Evolutionary conservation across 2,888 invertebrate genomes (phyloP).

Genomic region (Cataglyphis livida): DNA sequence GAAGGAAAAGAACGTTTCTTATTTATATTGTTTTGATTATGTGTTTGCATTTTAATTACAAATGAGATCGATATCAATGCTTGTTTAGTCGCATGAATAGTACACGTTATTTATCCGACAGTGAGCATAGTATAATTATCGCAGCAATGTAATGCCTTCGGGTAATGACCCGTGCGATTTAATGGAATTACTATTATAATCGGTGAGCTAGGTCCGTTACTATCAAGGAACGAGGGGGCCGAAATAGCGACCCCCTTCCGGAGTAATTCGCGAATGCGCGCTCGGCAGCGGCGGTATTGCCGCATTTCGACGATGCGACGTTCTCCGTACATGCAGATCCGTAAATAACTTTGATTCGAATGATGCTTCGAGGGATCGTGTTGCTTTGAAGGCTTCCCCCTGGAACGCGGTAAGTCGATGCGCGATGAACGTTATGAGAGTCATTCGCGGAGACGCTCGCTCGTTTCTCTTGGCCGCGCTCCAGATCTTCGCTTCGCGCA

Average conservation of each 20-base stretch:
- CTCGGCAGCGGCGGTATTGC: constrained; percentile 20
- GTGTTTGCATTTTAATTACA: neutral
- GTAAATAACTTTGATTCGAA: constrained; percentile 63
- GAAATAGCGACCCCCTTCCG: constrained; percentile 22
- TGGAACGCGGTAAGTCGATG: constrained; percentile 51
- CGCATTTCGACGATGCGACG: constrained; percentile 40
- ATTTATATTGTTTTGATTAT: neutral
- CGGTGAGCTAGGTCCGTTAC: constrained; percentile 39
- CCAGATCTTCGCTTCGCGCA: constrained; percentile 54
- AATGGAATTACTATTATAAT: constrained; percentile 55
- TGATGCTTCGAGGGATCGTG: constrained; percentile 40
- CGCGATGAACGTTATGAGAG: constrained; percentile 50
- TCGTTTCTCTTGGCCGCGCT: constrained; percentile 54
- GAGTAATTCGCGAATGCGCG: constrained; percentile 44
- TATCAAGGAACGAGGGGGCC: constrained; percentile 27
- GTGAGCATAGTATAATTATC: constrained; percentile 47
- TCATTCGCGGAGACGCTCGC: constrained; percentile 29
- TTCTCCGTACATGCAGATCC: constrained; percentile 16
- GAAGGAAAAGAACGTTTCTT: neutral
- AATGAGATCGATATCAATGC: constrained; percentile 11
- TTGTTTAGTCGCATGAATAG: constrained; percentile 33
- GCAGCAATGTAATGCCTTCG: constrained; percentile 47
- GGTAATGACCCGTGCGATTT: constrained; percentile 49
- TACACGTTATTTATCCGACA: constrained; percentile 40
- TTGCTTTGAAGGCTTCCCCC: constrained; percentile 29